Percentiles rank a stretch among this genome's conserved stretches.
These are phyloP conservation scores for Aplysina aerophoba DNA, from an alignment of 37 sponge, comb jelly and placozoan genomes.

Conservation along the genomic window DNA sequence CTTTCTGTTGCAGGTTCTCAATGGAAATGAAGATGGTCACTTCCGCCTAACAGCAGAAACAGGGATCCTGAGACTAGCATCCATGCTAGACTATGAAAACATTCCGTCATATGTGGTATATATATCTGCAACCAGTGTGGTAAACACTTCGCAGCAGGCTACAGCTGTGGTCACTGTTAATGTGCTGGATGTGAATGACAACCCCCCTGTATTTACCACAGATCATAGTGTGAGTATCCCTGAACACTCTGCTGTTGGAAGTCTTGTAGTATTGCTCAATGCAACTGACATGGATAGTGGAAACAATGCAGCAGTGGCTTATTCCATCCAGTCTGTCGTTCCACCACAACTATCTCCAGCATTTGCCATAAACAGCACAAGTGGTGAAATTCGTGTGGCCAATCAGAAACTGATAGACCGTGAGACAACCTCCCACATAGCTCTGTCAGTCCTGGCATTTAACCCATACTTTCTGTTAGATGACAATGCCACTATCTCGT, in stretches of 20 bases:
- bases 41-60: neutral
- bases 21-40: conserved; percentile 15
- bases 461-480: conserved; percentile 14
- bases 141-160: neutral
- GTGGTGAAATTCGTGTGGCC: conserved; percentile 26
- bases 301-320: conserved; percentile 38
- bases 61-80: neutral
- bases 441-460: conserved; percentile 27
- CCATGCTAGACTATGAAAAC: conserved; percentile 20
- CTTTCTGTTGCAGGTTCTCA: neutral
- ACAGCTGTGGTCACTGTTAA: neutral
- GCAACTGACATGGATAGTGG: neutral
- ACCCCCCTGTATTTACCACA: conserved; percentile 52
- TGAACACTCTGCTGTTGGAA: neutral
- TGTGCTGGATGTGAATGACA: conserved; percentile 51
- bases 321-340: neutral
- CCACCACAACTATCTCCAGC: neutral
- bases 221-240: neutral
- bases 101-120: neutral
- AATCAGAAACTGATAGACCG: conserved; percentile 23
- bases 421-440: conserved; percentile 3
- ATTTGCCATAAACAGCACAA: conserved; percentile 27
- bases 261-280: neutral
- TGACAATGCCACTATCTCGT: neutral
- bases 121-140: neutral